Evolutionary conservation across 2,888 invertebrate species (phyloP).

Genomic region (Scaptomyza tumidula): DNA sequence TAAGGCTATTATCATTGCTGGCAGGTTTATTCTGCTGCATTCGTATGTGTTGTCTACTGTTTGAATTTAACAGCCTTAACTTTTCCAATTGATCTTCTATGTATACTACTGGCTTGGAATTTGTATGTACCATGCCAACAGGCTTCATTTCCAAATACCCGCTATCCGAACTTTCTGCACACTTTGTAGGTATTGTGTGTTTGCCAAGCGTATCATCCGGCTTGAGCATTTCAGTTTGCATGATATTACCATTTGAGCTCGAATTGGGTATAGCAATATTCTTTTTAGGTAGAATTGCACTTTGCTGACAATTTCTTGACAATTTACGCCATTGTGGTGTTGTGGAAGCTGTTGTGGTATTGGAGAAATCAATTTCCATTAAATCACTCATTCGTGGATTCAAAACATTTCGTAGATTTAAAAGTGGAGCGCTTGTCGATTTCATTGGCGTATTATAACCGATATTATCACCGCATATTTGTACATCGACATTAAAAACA

Average conservation of each 20-base stretch:
- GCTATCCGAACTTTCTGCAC: conserved; percentile 50
- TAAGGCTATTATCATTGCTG: conserved; percentile 19
- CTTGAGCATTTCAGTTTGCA: conserved; percentile 30
- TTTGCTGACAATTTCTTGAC: conserved; percentile 34
- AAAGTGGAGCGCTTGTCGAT: conserved; percentile 89
- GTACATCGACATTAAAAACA: conserved; percentile 68
- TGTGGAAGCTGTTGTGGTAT: conserved; percentile 56
- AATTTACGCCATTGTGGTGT: conserved; percentile 51
- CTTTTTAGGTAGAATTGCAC: conserved; percentile 18
- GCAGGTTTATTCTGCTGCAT: conserved; percentile 11
- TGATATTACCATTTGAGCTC: conserved; percentile 47
- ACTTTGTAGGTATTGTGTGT: conserved; percentile 14
- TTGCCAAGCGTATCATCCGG: conserved; percentile 43
- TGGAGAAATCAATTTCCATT: conserved; percentile 92
- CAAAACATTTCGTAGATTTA: conserved; percentile 85
- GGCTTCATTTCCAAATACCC: conserved; percentile 88
- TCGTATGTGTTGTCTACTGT: background rate
- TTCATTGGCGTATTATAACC: conserved; percentile 84
- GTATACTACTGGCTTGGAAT: conserved; percentile 21
- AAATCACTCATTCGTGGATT: conserved; percentile 90
- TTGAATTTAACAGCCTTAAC: conserved; percentile 33
- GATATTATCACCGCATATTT: conserved; percentile 35
- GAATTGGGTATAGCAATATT: conserved; percentile 26
- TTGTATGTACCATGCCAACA: conserved; percentile 73
- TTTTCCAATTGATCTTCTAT: conserved; percentile 53